These are phyloP conservation scores for Hippopotamyrus pictus DNA, from an alignment of 2,797 vertebrate genomes.

Conservation along the genomic window DNA sequence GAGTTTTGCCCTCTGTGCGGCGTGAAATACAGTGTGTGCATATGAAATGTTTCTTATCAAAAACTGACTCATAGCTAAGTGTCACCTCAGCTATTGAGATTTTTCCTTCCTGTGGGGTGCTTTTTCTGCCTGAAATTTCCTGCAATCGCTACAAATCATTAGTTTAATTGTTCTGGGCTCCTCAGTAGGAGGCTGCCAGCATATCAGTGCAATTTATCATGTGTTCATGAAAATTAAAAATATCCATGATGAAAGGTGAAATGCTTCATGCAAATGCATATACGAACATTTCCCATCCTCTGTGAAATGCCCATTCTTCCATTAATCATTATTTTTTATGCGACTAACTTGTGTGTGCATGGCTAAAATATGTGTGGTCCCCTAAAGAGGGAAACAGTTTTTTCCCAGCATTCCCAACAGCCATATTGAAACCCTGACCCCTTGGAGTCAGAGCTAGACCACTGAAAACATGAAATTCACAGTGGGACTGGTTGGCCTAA, in stretches of 20 bases:
- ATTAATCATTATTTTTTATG: slow-evolving; percentile 1
- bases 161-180: slow-evolving; percentile 33
- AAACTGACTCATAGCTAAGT: not conserved
- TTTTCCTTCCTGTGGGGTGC: slow-evolving; percentile 23
- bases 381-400: not conserved
- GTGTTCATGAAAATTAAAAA: slow-evolving; percentile 26
- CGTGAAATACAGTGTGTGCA: not conserved
- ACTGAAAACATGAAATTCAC: not conserved
- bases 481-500: not conserved
- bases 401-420: not conserved
- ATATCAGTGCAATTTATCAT: slow-evolving; percentile 32
- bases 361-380: not conserved
- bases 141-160: slow-evolving; percentile 33
- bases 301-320: slow-evolving; percentile 11
- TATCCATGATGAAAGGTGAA: slow-evolving; percentile 19
- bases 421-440: not conserved
- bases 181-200: slow-evolving; percentile 19
- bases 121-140: slow-evolving; percentile 30
- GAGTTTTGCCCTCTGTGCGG: not conserved
- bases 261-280: not conserved
- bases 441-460: not conserved
- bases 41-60: not conserved
- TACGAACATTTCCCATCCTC: slow-evolving; percentile 5
- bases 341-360: not conserved
- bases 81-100: slow-evolving; percentile 10